Percentiles rank a stretch among this genome's conserved stretches.
phyloP scores from a whole-genome alignment of 2,113 vertebrate species.

The Catagonus wagneri region DNA sequence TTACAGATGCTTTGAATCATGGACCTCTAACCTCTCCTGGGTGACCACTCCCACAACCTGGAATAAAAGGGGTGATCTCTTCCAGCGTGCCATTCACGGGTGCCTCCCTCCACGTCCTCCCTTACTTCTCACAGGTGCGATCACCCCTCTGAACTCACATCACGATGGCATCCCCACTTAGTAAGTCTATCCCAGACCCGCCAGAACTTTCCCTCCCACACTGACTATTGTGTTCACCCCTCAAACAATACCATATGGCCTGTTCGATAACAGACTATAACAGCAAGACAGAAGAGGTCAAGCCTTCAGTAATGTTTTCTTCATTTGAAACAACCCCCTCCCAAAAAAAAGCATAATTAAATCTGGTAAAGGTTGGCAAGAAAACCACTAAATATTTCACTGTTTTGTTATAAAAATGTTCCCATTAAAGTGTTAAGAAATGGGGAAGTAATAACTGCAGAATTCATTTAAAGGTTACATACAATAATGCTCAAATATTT shows the following conservation, averaged over 20 bases:
- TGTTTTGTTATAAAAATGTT: conserved; percentile 20
- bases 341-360: background rate
- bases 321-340: conserved; percentile 38
- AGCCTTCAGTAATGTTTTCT: background rate
- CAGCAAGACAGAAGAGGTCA: background rate
- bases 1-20: background rate
- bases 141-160: background rate
- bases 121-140: background rate
- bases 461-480: background rate
- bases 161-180: rapidly evolving
- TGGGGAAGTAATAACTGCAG: background rate
- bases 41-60: background rate
- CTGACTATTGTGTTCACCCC: background rate
- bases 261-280: background rate
- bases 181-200: background rate
- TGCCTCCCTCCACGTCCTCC: too few relatives aligned
- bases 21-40: background rate
- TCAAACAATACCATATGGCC: background rate
- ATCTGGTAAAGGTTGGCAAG: background rate
- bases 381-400: background rate
- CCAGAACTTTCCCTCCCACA: background rate
- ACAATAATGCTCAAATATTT: background rate
- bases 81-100: background rate
- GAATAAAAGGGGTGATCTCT: background rate
- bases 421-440: background rate